Evolutionary conservation across 2,797 vertebrate species (phyloP), one percentile per base, ranked within the genome.

Genomic region (Chelidonichthys spinosus): DNA sequence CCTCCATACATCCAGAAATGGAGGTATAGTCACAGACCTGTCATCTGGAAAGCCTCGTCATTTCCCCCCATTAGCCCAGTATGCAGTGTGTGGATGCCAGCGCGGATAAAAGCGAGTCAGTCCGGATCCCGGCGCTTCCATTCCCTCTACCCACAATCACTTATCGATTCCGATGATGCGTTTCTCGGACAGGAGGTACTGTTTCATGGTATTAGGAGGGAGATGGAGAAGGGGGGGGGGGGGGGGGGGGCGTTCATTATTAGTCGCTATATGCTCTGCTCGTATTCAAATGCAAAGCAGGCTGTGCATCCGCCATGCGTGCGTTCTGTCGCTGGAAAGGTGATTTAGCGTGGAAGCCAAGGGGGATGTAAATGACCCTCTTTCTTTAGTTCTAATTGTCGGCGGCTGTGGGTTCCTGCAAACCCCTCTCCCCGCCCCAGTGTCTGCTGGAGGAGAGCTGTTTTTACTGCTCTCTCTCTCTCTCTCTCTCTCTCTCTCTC

Each of bases 81-180:
- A 39, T 53, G 84, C 67, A 39, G 58, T 36, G 70, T 55, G 56
- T 2, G 70, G 60, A 80, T 82, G 67, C 63, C 68, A 36, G 63
- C 37, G 68, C 74, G 61, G 76, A 81, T 68, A 52, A 37, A 61
- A 61, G 74, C 60, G 63, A 11, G 55, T 63, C 18, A 56, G 43
- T 74, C 62, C 60, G 39, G 58, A 86, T 64, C 70, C 75, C 37
- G 72, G 66, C 13, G 73, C 52, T 70, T 77, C 33, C 62, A 60
- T 61, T 70, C 78, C 64, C 76, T 76, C 70, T 53, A 52, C 67
- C 81, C 79, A 77, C 85, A 64, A 78, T 88, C 89, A 89, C 85
- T 88, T 88, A 92, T 90, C 83, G 86, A 91, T 90, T 88, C 82
- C 78, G 88, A 73, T 74, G 86, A 87, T 88, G 87, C 81, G 75